These are phyloP conservation scores for Pitta sordida DNA, from an alignment of 2,113 vertebrate genomes.

Conservation along the genomic window DNA sequence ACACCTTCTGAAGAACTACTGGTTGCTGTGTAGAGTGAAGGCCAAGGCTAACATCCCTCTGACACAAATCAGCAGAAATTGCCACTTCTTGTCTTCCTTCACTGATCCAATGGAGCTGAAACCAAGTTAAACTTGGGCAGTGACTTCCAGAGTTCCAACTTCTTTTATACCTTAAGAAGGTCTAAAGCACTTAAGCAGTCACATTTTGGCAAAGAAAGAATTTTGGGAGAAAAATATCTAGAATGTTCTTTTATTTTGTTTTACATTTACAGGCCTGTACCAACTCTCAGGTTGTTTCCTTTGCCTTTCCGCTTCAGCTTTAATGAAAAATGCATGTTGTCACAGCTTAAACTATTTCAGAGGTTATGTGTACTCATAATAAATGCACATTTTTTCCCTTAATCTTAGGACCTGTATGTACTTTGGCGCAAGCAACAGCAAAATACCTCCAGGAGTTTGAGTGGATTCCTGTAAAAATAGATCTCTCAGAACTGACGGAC, in stretches of 20 bases:
- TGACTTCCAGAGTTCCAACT: neutral
- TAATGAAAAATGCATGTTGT: neutral
- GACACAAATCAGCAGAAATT: neutral
- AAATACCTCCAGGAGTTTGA: neutral
- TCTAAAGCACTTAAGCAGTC: neutral
- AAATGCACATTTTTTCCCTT: slow-evolving; percentile 30
- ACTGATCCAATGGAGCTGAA: neutral
- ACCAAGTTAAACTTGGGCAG: neutral
- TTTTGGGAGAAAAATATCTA: neutral
- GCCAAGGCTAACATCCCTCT: neutral
- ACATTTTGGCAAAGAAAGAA: neutral
- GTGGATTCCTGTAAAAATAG: slow-evolving; percentile 3
- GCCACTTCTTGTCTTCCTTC: neutral
- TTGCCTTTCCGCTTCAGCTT: neutral
- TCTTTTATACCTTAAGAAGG: neutral
- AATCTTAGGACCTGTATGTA: neutral
- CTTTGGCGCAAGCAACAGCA: neutral
- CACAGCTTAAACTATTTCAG: slow-evolving; percentile 23
- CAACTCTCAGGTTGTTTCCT: neutral
- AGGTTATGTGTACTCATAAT: neutral
- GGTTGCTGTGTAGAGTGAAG: neutral
- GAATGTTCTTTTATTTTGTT: neutral
- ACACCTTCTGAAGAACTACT: neutral
- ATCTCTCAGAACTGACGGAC: neutral
- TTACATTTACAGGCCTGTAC: neutral